These are phyloP conservation scores for Scolopax mira DNA, from an alignment of 2,113 vertebrate species.

Conservation along the genomic window DNA sequence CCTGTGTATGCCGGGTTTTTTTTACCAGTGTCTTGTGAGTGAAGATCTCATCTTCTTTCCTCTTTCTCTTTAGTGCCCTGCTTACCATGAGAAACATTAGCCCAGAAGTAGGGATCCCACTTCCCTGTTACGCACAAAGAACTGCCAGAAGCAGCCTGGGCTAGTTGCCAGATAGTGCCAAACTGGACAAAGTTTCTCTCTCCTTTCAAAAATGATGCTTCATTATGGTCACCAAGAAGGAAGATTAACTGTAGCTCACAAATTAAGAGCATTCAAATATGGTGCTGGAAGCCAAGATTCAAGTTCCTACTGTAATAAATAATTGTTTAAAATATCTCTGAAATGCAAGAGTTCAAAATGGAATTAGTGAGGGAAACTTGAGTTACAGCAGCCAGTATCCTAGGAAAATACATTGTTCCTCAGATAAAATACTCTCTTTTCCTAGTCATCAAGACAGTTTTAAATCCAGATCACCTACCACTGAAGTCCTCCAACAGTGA, in stretches of 20 bases:
- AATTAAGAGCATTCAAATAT: not conserved
- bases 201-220: not conserved
- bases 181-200: not conserved
- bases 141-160: not conserved
- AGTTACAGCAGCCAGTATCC: not conserved
- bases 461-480: not conserved
- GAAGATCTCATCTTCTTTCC: not conserved
- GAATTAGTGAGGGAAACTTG: not conserved
- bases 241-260: not conserved
- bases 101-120: not conserved
- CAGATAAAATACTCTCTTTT: not conserved
- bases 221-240: not conserved
- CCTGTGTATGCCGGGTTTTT: rapidly evolving
- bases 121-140: not conserved
- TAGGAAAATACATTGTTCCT: not conserved
- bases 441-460: not conserved
- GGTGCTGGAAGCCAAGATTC: not conserved
- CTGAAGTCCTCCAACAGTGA: not conserved
- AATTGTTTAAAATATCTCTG: not conserved
- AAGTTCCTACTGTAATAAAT: not conserved
- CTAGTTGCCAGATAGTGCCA: not conserved
- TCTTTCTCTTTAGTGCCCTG: not conserved
- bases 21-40: not conserved
- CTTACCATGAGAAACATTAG: not conserved
- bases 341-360: not conserved